These are phyloP conservation scores for Xestia c-nigrum DNA, from an alignment of 2,888 invertebrate species.

Conservation along the genomic window DNA sequence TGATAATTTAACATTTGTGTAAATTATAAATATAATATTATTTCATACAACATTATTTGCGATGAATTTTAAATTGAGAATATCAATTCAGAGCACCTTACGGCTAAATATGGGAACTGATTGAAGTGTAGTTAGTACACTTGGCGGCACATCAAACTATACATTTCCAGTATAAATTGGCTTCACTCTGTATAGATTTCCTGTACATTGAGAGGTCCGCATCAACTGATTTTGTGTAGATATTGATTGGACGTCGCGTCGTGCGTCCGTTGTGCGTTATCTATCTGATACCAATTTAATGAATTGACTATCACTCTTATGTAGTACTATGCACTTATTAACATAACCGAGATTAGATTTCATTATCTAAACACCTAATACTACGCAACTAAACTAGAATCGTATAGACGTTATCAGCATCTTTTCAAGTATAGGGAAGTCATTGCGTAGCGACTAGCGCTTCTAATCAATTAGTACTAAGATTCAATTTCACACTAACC, in stretches of 20 bases:
- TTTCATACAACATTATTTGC: conserved; percentile 31
- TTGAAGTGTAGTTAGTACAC: background rate
- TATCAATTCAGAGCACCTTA: conserved; percentile 3
- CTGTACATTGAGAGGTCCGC: too few species aligned
- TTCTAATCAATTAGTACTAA: conserved; percentile 50
- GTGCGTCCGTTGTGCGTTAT: conserved; percentile 23
- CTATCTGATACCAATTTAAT: conserved; percentile 46
- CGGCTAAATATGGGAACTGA: conserved; percentile 1
- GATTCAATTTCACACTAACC: conserved; percentile 55
- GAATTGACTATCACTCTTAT: conserved; percentile 43
- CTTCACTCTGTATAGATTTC: too few species aligned
- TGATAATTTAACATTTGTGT: conserved; percentile 52
- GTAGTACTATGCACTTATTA: conserved; percentile 54
- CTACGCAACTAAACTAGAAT: conserved; percentile 40
- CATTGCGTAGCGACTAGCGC: conserved; percentile 30
- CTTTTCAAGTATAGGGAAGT: conserved; percentile 48
- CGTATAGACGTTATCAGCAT: conserved; percentile 38
- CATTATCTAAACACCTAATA: conserved; percentile 33
- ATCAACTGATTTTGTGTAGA: too few species aligned
- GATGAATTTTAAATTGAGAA: conserved; percentile 11
- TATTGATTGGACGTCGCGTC: too few species aligned
- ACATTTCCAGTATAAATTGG: too few species aligned
- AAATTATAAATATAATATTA: conserved; percentile 29
- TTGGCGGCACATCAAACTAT: too few species aligned
- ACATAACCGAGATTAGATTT: conserved; percentile 58